phyloP scores from a whole-genome alignment of 1,140 invertebrate genomes.

The Bombyx mori region DNA sequence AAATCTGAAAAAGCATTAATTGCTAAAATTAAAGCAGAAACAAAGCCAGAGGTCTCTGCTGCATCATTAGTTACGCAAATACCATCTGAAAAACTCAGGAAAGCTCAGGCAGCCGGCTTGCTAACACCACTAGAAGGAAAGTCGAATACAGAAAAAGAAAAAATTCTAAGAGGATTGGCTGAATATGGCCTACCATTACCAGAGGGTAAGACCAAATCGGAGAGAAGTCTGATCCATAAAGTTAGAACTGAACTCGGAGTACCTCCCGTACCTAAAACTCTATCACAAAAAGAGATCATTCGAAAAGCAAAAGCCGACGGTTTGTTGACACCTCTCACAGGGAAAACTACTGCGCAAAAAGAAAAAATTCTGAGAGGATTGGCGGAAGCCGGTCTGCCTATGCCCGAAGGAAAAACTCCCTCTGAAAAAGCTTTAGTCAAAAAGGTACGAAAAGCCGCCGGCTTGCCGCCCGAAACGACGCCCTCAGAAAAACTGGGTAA shows the following conservation, averaged over 20 bases:
- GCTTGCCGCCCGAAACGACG: constrained; percentile 1
- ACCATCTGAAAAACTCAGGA: constrained; percentile 21
- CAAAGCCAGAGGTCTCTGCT: neutral
- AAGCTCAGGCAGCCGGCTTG: constrained; percentile 22
- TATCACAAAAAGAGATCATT: constrained; percentile 9
- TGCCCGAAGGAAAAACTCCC: constrained; percentile 25
- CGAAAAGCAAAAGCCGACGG: constrained; percentile 25
- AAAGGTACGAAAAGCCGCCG: constrained; percentile 4
- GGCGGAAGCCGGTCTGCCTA: constrained; percentile 19
- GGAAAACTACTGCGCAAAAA: constrained; percentile 30
- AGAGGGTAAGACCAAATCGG: constrained; percentile 17
- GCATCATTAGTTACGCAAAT: neutral
- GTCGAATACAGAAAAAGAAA: constrained; percentile 17
- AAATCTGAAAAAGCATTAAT: constrained; percentile 23
- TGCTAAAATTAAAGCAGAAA: constrained; percentile 8
- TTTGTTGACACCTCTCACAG: constrained; percentile 31
- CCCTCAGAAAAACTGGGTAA: constrained; percentile 23
- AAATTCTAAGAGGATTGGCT: constrained; percentile 13
- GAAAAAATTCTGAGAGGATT: constrained; percentile 27
- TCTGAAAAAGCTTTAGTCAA: constrained; percentile 22
- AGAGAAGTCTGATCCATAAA: constrained; percentile 18
- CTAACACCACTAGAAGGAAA: constrained; percentile 17
- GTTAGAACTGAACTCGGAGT: constrained; percentile 12
- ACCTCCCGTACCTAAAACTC: constrained; percentile 17
- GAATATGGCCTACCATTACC: constrained; percentile 16